Evolutionary conservation across 2,888 invertebrate species (phyloP), one percentile per base, ranked within the genome.

Genomic region (Plebejus melissa): DNA sequence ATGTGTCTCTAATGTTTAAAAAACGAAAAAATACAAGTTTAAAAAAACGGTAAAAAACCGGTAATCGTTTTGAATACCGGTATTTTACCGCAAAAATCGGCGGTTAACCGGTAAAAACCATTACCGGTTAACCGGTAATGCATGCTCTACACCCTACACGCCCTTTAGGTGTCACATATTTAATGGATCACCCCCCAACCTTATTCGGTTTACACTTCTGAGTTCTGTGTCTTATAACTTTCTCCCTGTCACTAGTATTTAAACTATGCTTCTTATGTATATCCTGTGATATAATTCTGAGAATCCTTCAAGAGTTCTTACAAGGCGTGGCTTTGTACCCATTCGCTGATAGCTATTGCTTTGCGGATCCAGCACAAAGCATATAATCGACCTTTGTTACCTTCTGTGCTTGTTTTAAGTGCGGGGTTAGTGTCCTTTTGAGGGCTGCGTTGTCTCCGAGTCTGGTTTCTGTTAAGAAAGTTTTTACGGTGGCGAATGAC

Each of bases 391-490:
- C 46, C 46, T 71, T 41, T 71, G 46, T 46, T 41, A 71, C 46
- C 22, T 11, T 71, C 22, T 71, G 22, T 71, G 71, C 46, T 41
- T 71, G 71, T 71, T 71, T 22, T 22, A 11, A 71, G 46, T 41
- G 71, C 71, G 71, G 22, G 71, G 71, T 71, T 71, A 71, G 22
- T 71, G 71, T 28, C 41, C 38, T 71, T 4, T 71, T 5, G 71
- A 36, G 9, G 60, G 60, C 22, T n/a, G n/a, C 13, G 58, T 58
- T 13, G n/a, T 58, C 58, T 58, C n/a, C 58, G 13, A 58, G 58
- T 58, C 22, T 58, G 58, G 57, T n/a, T n/a, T 57, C 57, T 16
- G 57, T 22, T 57, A n/a, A 57, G 57, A 58, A n/a, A 7, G 5
- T 58, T 58, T 58, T 58, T 58, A 58, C 22, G 58, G 58, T 22